Conservation (phyloP, 1,140 invertebrate genomes). For the Branchinecta lynchi region DNA sequence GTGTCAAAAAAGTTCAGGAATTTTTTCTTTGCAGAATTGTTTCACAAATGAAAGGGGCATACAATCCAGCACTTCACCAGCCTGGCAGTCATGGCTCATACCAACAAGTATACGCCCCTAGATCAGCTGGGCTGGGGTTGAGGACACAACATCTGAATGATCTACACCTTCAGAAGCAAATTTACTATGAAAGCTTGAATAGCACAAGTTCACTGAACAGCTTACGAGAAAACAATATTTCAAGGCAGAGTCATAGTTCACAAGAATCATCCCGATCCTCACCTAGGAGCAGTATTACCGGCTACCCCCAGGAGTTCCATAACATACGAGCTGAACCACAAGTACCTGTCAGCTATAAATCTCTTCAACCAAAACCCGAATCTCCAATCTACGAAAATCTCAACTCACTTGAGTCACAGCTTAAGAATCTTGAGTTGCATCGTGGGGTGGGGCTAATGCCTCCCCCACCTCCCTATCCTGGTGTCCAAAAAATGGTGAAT, state of each 20-base stretch:
- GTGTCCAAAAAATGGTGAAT: conserved; percentile 3
- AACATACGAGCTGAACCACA: background rate
- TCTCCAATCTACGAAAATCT: conserved; percentile 4
- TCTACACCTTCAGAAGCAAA: too few species aligned
- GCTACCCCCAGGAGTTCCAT: background rate
- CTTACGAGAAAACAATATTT: background rate
- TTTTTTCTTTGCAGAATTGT: too few species aligned
- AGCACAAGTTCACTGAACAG: background rate
- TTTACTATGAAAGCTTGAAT: background rate
- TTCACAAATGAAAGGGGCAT: too few species aligned
- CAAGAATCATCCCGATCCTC: background rate
- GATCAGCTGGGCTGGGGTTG: background rate
- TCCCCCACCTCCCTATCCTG: background rate
- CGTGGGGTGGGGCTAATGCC: background rate
- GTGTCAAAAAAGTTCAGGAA: too few species aligned
- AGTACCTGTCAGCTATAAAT: background rate
- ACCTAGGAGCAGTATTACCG: background rate
- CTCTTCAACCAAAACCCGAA: background rate
- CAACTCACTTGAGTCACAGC: background rate
- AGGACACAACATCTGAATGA: too few species aligned
- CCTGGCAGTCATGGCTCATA: background rate
- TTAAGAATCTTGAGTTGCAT: background rate
- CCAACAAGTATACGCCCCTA: background rate
- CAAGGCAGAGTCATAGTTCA: background rate
- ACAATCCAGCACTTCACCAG: too few species aligned